These are phyloP conservation scores for Meriones unguiculatus DNA, from an alignment of 2,113 vertebrate genomes.

Conservation along the genomic window DNA sequence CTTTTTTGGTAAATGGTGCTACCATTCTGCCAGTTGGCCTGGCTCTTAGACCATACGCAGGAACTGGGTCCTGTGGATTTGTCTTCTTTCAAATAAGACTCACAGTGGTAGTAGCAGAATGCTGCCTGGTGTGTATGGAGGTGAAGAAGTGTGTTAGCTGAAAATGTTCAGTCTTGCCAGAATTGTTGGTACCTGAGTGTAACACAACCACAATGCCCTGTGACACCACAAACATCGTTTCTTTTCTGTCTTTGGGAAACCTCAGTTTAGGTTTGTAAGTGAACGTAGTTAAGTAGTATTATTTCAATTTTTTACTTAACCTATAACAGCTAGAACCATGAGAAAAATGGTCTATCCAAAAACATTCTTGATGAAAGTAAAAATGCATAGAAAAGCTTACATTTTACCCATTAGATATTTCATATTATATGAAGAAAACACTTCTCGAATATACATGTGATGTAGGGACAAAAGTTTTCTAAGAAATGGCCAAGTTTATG, in stretches of 20 bases:
- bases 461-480: background rate
- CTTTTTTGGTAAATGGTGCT: background rate
- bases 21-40: background rate
- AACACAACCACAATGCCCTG: background rate
- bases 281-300: background rate
- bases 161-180: background rate
- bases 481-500: background rate
- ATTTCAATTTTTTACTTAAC: conserved; percentile 42
- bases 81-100: conserved; percentile 9
- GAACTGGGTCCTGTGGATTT: background rate
- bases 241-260: background rate
- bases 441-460: conserved; percentile 4
- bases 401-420: background rate
- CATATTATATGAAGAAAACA: background rate
- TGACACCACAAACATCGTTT: background rate
- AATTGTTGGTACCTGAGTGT: background rate
- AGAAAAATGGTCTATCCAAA: background rate
- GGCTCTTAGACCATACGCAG: background rate
- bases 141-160: background rate
- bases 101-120: background rate
- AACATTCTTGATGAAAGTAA: conserved; percentile 28
- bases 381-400: background rate
- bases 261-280: conserved; percentile 37
- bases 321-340: background rate
- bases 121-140: background rate